Evolutionary conservation across 2,888 invertebrate genomes (phyloP).

Genomic region (Tetranychus piercei): DNA sequence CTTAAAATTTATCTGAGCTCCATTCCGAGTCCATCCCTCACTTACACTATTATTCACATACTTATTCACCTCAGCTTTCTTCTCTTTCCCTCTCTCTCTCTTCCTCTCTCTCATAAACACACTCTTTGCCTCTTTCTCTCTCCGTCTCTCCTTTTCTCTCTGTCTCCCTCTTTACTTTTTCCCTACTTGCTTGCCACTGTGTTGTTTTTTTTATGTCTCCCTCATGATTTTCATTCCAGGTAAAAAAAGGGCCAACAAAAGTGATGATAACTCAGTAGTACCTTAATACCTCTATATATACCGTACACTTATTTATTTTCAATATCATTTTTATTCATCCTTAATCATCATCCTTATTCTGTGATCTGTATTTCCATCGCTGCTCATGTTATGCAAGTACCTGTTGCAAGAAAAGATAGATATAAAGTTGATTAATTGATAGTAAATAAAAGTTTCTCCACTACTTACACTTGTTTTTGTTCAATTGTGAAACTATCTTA

Average conservation of each 20-base stretch:
- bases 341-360: too few species aligned
- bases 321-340: neutral
- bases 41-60: too few species aligned
- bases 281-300: neutral
- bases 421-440: too few species aligned
- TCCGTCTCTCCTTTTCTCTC: neutral
- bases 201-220: constrained; percentile 1
- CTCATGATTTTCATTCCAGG: neutral
- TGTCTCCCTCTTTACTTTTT: neutral
- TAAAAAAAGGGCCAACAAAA: neutral
- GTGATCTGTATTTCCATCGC: too few species aligned
- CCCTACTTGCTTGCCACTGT: neutral
- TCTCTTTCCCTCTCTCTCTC: neutral
- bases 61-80: neutral
- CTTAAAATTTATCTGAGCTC: too few species aligned
- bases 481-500: too few species aligned
- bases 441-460: too few species aligned
- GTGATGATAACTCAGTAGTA: neutral
- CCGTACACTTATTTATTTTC: neutral
- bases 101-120: neutral
- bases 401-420: too few species aligned
- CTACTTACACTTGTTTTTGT: too few species aligned
- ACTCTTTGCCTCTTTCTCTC: neutral
- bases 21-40: too few species aligned
- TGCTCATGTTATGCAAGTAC: too few species aligned